These are phyloP conservation scores for Cheumatopsyche charites DNA, from an alignment of 1,140 invertebrate species.

Conservation along the genomic window DNA sequence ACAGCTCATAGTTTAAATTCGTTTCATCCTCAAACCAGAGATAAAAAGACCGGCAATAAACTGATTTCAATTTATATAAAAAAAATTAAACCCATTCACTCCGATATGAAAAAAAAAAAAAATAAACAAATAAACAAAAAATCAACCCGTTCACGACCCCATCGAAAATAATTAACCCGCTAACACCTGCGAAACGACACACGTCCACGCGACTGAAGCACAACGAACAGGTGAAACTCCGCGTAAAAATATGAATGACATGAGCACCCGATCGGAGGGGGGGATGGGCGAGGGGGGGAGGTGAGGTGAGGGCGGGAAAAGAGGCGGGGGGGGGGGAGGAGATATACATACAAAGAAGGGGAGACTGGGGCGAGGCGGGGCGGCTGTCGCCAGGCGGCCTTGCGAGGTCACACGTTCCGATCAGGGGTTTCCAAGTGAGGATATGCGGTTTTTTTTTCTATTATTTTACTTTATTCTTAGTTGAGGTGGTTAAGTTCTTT, in stretches of 20 bases:
- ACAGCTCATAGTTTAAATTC: too few species aligned
- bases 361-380: background rate
- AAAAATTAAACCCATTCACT: too few species aligned
- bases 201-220: background rate
- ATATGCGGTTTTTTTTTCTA: too few species aligned
- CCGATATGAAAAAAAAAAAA: too few species aligned
- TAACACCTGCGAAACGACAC: background rate
- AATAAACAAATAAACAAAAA: background rate
- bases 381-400: slow-evolving; percentile 25
- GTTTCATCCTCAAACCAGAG: too few species aligned
- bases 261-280: background rate
- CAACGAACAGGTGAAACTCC: slow-evolving; percentile 13
- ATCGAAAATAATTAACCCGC: background rate
- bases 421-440: background rate
- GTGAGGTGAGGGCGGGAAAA: background rate
- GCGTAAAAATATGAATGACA: slow-evolving; percentile 35
- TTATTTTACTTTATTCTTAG: too few species aligned
- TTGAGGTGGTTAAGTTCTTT: too few species aligned
- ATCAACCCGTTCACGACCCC: background rate
- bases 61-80: too few species aligned
- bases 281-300: background rate
- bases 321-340: background rate
- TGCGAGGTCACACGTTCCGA: slow-evolving; percentile 24
- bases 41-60: too few species aligned
- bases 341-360: too few species aligned